Percentiles rank a stretch among this genome's conserved stretches.
phyloP scores from a whole-genome alignment of 2,113 vertebrate species.

The Neogobius melanostomus region DNA sequence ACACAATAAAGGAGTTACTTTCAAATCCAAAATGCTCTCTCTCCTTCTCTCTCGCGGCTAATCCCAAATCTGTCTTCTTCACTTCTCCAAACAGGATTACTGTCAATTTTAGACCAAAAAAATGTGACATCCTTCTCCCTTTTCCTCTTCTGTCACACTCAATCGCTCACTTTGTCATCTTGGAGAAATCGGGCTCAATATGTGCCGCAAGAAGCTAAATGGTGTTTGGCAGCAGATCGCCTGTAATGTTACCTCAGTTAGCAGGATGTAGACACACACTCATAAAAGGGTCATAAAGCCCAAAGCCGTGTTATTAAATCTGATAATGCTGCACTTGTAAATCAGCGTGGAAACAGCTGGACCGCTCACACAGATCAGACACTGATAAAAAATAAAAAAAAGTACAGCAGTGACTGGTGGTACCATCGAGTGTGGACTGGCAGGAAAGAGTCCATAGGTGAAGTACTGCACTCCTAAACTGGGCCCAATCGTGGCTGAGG shows the following conservation, averaged over 20 bases:
- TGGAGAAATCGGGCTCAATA: conserved; percentile 26
- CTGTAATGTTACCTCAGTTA: conserved; percentile 51
- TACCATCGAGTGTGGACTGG: neutral
- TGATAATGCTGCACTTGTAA: conserved; percentile 55
- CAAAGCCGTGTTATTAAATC: conserved; percentile 57
- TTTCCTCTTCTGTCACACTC: conserved; percentile 49
- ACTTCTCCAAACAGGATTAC: conserved; percentile 60
- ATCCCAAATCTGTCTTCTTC: conserved; percentile 59
- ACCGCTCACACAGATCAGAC: conserved; percentile 17
- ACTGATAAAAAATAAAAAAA: neutral
- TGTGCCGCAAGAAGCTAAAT: conserved; percentile 22
- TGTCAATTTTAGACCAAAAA: conserved; percentile 47
- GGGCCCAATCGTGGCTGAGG: neutral
- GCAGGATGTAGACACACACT: conserved; percentile 34
- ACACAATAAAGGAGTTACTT: conserved; percentile 44
- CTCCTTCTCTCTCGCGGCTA: conserved; percentile 19
- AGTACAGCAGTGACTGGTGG: conserved; percentile 9
- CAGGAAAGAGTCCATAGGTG: neutral
- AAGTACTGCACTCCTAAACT: neutral
- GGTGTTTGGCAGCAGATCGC: conserved; percentile 46
- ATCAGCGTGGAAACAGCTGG: conserved; percentile 55
- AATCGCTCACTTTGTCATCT: conserved; percentile 54
- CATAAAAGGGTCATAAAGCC: conserved; percentile 59
- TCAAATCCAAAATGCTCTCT: conserved; percentile 21
- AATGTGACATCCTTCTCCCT: conserved; percentile 20